A percentile compares a stretch with the other conserved stretches of the same genome.
Conservation (phyloP, 2,888 invertebrate species). For the Pseudeuparius sepicola region DNA sequence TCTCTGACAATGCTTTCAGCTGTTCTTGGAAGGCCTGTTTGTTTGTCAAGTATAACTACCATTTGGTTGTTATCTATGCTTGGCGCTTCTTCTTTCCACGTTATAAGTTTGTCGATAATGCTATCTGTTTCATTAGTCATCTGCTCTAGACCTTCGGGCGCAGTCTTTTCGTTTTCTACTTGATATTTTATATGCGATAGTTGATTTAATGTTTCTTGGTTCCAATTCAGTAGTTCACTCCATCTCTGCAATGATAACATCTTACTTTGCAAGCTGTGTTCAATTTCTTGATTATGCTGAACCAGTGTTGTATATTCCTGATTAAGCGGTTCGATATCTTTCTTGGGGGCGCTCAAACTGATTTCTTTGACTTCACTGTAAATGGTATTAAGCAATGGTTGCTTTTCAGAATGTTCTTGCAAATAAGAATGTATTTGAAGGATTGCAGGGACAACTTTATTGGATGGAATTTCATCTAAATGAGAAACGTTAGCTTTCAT, state of each 20-base stretch:
- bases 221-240: slow-evolving; percentile 74
- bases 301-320: slow-evolving; percentile 68
- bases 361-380: slow-evolving; percentile 76
- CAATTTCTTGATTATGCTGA: slow-evolving; percentile 66
- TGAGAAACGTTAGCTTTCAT: slow-evolving; percentile 61
- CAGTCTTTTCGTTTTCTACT: slow-evolving; percentile 63
- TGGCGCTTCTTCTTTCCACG: slow-evolving; percentile 61
- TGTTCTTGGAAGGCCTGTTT: slow-evolving; percentile 60
- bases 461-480: slow-evolving; percentile 70
- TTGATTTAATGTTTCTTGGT: slow-evolving; percentile 68
- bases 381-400: slow-evolving; percentile 65
- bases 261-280: slow-evolving; percentile 63
- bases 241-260: slow-evolving; percentile 69
- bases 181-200: slow-evolving; percentile 72
- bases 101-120: slow-evolving; percentile 54
- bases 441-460: slow-evolving; percentile 68
- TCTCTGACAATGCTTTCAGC: slow-evolving; percentile 63
- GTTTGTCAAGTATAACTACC: slow-evolving; percentile 59
- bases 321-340: slow-evolving; percentile 62
- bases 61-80: slow-evolving; percentile 57
- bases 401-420: slow-evolving; percentile 79
- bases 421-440: slow-evolving; percentile 70
- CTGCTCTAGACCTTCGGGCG: slow-evolving; percentile 58
- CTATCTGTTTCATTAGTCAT: slow-evolving; percentile 60
- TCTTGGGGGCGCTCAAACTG: slow-evolving; percentile 57